Base-by-base conservation (phyloP, 2,888 invertebrate species). In the Hypsopygia costalis region DNA sequence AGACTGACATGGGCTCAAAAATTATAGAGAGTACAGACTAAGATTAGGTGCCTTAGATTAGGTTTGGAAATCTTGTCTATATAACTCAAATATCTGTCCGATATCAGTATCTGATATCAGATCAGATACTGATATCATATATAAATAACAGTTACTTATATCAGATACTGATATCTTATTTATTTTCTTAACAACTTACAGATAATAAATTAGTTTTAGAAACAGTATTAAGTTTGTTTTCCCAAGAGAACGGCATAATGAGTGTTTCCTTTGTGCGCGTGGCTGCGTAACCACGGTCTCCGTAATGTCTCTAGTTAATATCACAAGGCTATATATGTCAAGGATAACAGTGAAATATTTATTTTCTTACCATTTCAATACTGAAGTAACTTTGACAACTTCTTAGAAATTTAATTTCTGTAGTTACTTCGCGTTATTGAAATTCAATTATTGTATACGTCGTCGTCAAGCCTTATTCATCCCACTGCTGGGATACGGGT, bases 241-340 rank as follows among this genome's bases (percentile, higher is more conserved):
- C 69, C 57, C 51, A 47, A 41, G 61, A 51, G 50, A 50, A 49
- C 51, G 48, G 46, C 58, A 55, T 71, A 75, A 75, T 70, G 65
- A 58, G 63, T 59, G 51, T 67, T 63, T 62, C 60, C 62, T 72
- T 69, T 71, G 66, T 69, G 52, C 62, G 48, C 51, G 41, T 34
- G 44, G 51, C 42, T 43, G 53, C 37, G 40, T 43, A 47, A 47
- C 44, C 49, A 56, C 52, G 48, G 58, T 49, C 47, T 48, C 42
- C 46, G 51, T 71, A 67, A 69, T 67, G 66, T 54, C 41, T 50
- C 46, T 62, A 58, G 73, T 73, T 74, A 69, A 68, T 70, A 69
- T 68, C 53, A 52, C 51, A 59, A 28, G 20, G 22, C 20, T 11
- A 7, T 37, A 10, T 36, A 21, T 25, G 25, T 25, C n/a, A n/a